Evolutionary conservation across 2,113 vertebrate genomes (phyloP).

Genomic region (Neomonachus schauinslandi): DNA sequence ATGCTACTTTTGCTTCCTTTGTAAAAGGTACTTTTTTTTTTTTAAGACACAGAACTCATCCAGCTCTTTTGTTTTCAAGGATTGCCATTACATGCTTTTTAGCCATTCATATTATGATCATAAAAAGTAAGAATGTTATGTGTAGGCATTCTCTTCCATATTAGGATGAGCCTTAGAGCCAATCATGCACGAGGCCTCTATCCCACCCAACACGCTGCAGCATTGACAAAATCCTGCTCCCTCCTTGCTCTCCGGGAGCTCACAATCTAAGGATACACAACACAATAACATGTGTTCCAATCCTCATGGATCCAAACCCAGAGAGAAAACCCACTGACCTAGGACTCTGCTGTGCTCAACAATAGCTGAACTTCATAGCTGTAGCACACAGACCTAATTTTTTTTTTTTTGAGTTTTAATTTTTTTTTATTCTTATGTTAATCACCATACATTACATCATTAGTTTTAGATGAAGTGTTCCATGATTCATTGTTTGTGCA

Average conservation of each 20-base stretch:
- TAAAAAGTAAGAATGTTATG: not conserved
- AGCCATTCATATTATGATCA: not conserved
- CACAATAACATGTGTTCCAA: not conserved
- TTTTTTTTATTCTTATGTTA: no score
- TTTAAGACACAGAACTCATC: conserved; percentile 6
- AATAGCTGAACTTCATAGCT: not conserved
- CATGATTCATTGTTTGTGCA: no score
- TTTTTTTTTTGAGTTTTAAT: no score
- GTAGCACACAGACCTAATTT: not conserved
- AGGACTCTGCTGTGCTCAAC: not conserved
- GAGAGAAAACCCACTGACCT: not conserved
- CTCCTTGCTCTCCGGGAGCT: not conserved
- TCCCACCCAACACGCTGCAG: not conserved
- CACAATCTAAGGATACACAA: not conserved
- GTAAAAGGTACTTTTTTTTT: conserved; percentile 20
- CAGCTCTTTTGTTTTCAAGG: conserved; percentile 8
- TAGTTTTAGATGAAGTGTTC: no score
- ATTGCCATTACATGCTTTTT: not conserved
- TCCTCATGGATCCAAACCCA: not conserved
- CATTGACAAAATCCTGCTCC: not conserved
- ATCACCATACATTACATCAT: no score
- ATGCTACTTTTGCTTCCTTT: conserved; percentile 37
- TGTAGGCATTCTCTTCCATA: not conserved
- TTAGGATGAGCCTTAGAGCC: not conserved
- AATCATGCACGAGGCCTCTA: not conserved